These are phyloP conservation scores for Eidolon helvum DNA, from an alignment of 2,113 vertebrate species.

Conservation along the genomic window DNA sequence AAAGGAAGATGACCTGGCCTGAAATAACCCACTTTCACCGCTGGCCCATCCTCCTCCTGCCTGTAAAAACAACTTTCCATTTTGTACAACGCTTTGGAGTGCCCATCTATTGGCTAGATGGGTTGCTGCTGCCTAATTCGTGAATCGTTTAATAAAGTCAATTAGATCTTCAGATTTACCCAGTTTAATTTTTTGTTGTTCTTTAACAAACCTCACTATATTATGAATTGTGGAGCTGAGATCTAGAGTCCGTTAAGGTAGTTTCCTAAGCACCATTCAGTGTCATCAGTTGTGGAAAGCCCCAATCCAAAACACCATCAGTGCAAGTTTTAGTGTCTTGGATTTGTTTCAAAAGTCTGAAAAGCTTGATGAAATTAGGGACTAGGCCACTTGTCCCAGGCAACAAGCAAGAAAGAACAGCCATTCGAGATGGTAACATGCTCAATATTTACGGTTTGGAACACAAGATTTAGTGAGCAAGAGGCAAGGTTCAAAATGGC, in stretches of 20 bases:
- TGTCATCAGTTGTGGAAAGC: neutral
- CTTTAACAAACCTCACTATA: neutral
- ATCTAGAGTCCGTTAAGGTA: neutral
- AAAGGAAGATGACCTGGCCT: neutral
- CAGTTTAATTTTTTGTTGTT: neutral
- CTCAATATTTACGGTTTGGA: neutral
- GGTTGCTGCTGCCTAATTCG: neutral
- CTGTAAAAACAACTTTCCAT: neutral
- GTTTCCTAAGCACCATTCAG: neutral
- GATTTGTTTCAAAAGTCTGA: constrained; percentile 32
- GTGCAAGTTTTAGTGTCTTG: neutral
- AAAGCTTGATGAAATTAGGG: neutral
- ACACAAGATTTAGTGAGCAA: neutral
- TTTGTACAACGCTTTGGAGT: neutral
- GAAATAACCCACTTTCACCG: neutral
- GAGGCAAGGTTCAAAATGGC: neutral
- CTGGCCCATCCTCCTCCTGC: neutral
- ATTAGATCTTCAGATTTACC: neutral
- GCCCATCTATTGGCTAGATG: neutral
- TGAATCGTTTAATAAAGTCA: neutral
- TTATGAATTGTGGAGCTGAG: neutral
- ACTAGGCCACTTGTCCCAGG: neutral
- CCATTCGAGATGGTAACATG: neutral
- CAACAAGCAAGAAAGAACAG: neutral
- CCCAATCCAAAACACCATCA: neutral